Base-by-base conservation (phyloP, 2,113 vertebrate species). In the Alaudala cheleensis region DNA sequence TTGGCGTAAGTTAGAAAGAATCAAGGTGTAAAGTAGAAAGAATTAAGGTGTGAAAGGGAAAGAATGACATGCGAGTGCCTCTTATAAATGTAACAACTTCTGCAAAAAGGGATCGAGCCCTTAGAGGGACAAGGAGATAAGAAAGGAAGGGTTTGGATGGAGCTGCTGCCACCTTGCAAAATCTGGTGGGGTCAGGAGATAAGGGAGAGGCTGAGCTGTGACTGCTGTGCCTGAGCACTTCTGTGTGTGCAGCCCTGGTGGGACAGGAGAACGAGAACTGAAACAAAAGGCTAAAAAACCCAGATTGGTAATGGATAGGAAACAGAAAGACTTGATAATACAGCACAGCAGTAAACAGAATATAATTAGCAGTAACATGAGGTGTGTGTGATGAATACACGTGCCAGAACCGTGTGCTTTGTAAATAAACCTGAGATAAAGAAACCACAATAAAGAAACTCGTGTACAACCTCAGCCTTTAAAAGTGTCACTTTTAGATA, bases 191-290 rank as follows among this genome's bases (percentile, higher is more conserved):
- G n/a, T n/a, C n/a, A n/a, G n/a, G n/a, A 34, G 16, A 14, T 9
- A 4, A 15, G 14, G 26, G 9, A 2, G 9, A 65, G n/a, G 10
- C 1, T 74, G 0, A 0, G 15, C 10, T 12, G 58, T 13, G 10
- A 1, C 2, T n/a, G n/a, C 29, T 11, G 1, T 29, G 60, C 20
- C 20, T 29, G 3, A 74, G 4, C 13, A 2, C 10, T 21, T 13
- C 51, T 50, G 71, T 24, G 2, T 34, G 8, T 23, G 3, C n/a
- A 28, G 81, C 28, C 47, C 47, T 37, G 47, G 3, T 6, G n/a
- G 19, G 40, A 6, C 34, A 40, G 25, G 51, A 17, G 34, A 25
- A 14, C 5, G 2, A 14, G 3, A 44, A 9, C 17, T 26, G 44
- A 25, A 5, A 12, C 5, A 44, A 31, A 31, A 49, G 4, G 58